Conservation (phyloP, 2,888 invertebrate species). For the Drosophila putrida region DNA sequence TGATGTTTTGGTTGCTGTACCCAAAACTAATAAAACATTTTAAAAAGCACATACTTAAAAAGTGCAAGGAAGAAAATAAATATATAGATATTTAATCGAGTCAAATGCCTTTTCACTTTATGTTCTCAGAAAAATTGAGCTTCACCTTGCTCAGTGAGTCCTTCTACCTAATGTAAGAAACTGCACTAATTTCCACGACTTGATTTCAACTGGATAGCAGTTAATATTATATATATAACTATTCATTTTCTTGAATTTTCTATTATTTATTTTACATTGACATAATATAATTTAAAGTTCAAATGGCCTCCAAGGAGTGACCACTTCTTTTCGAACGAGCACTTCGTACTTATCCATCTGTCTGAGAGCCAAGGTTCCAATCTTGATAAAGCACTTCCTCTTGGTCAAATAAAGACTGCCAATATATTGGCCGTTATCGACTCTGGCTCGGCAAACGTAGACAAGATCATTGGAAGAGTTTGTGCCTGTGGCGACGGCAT, state of each 20-base stretch:
- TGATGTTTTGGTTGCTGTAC: conserved; percentile 46
- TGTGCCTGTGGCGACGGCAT: conserved; percentile 52
- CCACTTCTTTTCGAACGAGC: conserved; percentile 20
- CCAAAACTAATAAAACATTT: not conserved
- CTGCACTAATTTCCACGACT: not conserved
- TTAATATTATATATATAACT: not conserved
- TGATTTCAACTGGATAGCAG: not conserved
- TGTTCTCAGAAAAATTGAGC: no score
- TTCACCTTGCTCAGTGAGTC: no score
- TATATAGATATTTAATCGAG: not conserved
- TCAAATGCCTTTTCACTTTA: no score
- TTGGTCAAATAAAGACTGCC: conserved; percentile 42
- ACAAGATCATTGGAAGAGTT: conserved; percentile 41
- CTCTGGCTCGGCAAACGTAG: conserved; percentile 45
- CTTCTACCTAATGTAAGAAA: no score
- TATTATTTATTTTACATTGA: not conserved
- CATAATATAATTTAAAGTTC: not conserved
- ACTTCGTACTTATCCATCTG: conserved; percentile 54
- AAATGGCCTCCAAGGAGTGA: not conserved
- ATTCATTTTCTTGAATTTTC: not conserved
- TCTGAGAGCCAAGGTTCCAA: conserved; percentile 38
- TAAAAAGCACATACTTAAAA: not conserved
- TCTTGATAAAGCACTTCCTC: conserved; percentile 39
- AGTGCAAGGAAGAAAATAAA: not conserved
- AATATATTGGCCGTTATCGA: conserved; percentile 38